Evolutionary conservation across 1,140 invertebrate genomes (phyloP), one percentile per base, ranked within the genome.

Genomic region (Lordiphosa stackelbergi): DNA sequence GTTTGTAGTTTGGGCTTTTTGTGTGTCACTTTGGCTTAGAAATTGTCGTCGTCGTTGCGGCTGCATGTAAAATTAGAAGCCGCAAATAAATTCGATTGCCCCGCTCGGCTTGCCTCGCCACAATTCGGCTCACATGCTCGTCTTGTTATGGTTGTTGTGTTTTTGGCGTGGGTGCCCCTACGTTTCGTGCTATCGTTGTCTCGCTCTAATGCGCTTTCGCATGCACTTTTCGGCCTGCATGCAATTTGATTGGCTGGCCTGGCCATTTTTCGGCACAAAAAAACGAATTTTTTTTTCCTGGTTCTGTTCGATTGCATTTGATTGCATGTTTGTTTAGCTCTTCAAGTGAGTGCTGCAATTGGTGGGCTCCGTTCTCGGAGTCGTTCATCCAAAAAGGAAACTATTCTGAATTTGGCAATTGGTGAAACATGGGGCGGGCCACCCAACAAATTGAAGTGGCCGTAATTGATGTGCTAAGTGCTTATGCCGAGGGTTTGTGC

Each of bases 21-120:
- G 71, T 83, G 71, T 83, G 75, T 75, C 75, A 75, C 72, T 81
- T 75, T 83, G 72, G 68, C 77, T 83, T 72, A 83, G 72, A 77
- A 83, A 72, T 77, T 69, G 75, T 64, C 68, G 64, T 79, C 69
- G 75, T 81, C 70, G 59, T 66, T 75, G 74, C 55, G 38, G 55
- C 73, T 49, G 69, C 45, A 54, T 49, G 53, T 46, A 63, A 81
- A 79, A 79, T 79, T 79, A 79, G 75, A 79, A 69, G 53, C 57
- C 52, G 71, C 75, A 71, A 65, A 77, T 72, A 81, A 83, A 81
- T 81, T 81, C 77, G 77, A 81, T 81, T 81, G 77, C 75, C 77
- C 59, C 61, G 66, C 61, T 83, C 73, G 74, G 51, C 57, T 73
- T 42, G 54, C 45, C 53, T 68, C 62, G 73, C 63, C 65, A 77